Percentiles rank a stretch among this genome's conserved stretches.
Conservation (phyloP, 1,140 invertebrate genomes). For the Paralvinella palmiformis region DNA sequence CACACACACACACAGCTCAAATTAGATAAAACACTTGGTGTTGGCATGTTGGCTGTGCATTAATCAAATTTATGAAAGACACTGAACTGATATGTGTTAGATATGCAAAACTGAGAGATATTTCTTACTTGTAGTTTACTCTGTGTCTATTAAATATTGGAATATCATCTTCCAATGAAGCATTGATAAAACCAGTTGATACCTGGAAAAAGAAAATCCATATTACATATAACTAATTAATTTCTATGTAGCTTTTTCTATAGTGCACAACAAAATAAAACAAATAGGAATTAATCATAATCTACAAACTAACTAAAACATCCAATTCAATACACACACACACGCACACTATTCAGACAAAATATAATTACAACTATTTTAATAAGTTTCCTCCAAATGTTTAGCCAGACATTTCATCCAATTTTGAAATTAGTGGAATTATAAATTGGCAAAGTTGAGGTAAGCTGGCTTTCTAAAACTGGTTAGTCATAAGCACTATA, state of each 20-base stretch:
- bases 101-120: conserved; percentile 19
- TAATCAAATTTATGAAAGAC: background rate
- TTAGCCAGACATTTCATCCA: background rate
- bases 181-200: conserved; percentile 10
- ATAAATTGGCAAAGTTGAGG: background rate
- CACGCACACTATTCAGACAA: background rate
- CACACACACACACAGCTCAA: conserved; percentile 1
- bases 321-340: background rate
- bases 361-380: background rate
- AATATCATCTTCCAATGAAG: conserved; percentile 28
- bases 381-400: background rate
- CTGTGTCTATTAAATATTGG: conserved; percentile 48
- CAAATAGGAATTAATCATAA: background rate
- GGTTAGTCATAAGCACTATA: background rate
- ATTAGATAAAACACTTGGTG: background rate
- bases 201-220: conserved; percentile 21
- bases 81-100: background rate
- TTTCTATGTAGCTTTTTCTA: background rate
- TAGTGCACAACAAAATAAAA: background rate
- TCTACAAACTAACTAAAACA: background rate
- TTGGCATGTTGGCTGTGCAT: background rate
- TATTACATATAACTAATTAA: background rate
- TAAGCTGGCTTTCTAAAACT: background rate
- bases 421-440: background rate
- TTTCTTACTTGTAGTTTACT: conserved; percentile 47